These are phyloP conservation scores for Diarsia brunnea DNA, from an alignment of 2,888 invertebrate genomes.

Conservation along the genomic window DNA sequence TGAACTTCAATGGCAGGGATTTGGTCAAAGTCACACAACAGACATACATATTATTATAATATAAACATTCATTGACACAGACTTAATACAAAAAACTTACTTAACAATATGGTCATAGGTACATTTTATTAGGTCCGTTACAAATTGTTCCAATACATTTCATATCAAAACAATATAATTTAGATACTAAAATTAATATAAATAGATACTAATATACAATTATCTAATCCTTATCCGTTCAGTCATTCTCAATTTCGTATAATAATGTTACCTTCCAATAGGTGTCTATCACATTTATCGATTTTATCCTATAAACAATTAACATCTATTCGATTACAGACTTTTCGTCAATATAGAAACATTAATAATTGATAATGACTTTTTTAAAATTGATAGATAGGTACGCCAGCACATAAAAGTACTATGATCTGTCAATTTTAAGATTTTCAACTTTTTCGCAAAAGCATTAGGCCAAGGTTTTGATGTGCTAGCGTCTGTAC, in stretches of 20 bases:
- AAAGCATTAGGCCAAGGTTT: too few relatives aligned
- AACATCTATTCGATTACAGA: constrained; percentile 20
- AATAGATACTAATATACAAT: constrained; percentile 9
- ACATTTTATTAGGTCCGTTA: constrained; percentile 56
- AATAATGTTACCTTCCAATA: constrained; percentile 25
- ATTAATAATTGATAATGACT: background rate
- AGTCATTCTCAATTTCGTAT: constrained; percentile 61
- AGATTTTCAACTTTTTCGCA: too few relatives aligned
- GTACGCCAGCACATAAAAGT: too few relatives aligned
- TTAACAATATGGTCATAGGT: constrained; percentile 22
- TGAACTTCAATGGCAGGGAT: constrained; percentile 10
- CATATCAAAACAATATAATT: constrained; percentile 60
- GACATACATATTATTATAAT: constrained; percentile 29
- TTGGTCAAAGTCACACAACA: constrained; percentile 43
- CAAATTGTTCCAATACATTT: constrained; percentile 48
- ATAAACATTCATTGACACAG: constrained; percentile 41
- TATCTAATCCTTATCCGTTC: constrained; percentile 36
- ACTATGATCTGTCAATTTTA: too few relatives aligned
- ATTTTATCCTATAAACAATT: constrained; percentile 25
- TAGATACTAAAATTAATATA: constrained; percentile 45
- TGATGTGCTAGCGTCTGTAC: too few relatives aligned
- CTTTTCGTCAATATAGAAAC: constrained; percentile 1
- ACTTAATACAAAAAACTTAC: constrained; percentile 39
- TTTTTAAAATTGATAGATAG: background rate
- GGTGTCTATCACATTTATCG: constrained; percentile 51